Percentiles rank a stretch among this genome's conserved stretches.
Conservation (phyloP, 2,797 vertebrate species). For the Micromesistius poutassou region DNA sequence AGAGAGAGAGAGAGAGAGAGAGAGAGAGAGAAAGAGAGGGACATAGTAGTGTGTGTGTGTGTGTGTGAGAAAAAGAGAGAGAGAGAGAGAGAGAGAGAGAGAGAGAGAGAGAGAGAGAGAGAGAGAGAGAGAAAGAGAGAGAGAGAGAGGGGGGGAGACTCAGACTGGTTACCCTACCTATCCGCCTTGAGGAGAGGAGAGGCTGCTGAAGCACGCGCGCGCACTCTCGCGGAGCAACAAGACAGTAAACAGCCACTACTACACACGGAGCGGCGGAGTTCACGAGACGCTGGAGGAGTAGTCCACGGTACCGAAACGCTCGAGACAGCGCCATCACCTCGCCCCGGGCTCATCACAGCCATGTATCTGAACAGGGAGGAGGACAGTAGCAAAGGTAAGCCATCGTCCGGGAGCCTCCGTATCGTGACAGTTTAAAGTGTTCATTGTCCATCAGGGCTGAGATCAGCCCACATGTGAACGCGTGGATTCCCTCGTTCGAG, state of each 20-base stretch:
- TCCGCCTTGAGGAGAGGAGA: constrained; percentile 77
- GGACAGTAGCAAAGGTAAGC: constrained; percentile 77
- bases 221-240: constrained; percentile 66
- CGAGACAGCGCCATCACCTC: constrained; percentile 50
- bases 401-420: constrained; percentile 32
- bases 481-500: too few species aligned
- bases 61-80: constrained; percentile 19
- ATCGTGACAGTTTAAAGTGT: neutral
- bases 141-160: constrained; percentile 27
- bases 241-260: constrained; percentile 73
- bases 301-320: neutral
- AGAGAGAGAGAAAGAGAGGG: constrained; percentile 28
- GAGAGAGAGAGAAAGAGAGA: constrained; percentile 17
- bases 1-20: constrained; percentile 23
- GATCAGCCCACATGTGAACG: neutral
- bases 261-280: constrained; percentile 56
- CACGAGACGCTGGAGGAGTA: constrained; percentile 7
- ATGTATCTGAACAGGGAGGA: constrained; percentile 83
- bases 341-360: constrained; percentile 61
- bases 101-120: constrained; percentile 18
- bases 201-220: constrained; percentile 52
- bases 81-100: constrained; percentile 22
- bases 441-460: neutral
- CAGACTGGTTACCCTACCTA: constrained; percentile 49
- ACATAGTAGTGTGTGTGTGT: too few species aligned